phyloP scores from a whole-genome alignment of 2,888 invertebrate species.

The Teleogryllus oceanicus region DNA sequence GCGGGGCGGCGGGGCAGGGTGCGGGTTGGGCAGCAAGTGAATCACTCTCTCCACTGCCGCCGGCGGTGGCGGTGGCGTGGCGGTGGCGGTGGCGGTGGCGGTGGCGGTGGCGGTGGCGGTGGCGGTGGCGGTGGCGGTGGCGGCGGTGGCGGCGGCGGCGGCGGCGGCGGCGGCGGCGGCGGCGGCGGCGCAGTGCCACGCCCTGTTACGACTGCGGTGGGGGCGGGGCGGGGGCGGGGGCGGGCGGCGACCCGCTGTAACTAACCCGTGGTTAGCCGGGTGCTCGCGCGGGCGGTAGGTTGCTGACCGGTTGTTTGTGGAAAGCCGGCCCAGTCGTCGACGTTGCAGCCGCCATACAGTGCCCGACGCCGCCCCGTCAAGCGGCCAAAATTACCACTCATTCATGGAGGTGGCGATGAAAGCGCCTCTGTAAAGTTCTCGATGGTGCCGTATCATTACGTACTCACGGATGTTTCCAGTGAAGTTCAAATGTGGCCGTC shows the following conservation, averaged over 20 bases:
- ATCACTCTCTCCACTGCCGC: background rate
- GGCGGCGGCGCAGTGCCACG: background rate
- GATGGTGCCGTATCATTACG: no score
- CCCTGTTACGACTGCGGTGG: background rate
- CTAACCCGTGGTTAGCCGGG: background rate
- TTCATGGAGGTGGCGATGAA: background rate
- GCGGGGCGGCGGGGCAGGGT: background rate
- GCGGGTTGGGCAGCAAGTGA: background rate
- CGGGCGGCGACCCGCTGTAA: background rate
- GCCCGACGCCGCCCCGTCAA: background rate
- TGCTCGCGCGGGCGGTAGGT: background rate
- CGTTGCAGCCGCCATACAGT: background rate
- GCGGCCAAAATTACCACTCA: background rate
- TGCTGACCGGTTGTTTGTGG: slow-evolving; percentile 11
- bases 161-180: background rate
- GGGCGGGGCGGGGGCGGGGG: background rate
- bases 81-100: background rate
- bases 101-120: background rate
- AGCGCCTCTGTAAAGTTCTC: no score
- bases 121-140: background rate
- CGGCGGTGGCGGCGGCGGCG: background rate
- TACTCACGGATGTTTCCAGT: no score
- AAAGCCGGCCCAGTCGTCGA: background rate
- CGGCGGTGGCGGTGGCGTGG: background rate
- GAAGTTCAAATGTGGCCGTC: no score